A percentile compares a stretch with the other conserved stretches of the same genome.
These are phyloP conservation scores for Drosophila picticornis DNA, from an alignment of 2,888 invertebrate genomes.

Conservation along the genomic window DNA sequence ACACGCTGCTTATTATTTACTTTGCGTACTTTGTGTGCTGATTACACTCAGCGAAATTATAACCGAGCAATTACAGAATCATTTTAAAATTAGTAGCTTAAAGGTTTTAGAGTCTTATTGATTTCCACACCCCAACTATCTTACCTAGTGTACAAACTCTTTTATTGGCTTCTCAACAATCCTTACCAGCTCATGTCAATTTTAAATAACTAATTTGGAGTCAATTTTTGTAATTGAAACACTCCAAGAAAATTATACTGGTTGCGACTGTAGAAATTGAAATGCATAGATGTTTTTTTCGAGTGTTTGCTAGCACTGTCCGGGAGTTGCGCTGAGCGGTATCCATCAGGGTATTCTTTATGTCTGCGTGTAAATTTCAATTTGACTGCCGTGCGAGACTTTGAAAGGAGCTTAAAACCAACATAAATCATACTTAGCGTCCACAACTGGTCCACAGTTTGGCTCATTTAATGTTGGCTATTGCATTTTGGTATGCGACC, in stretches of 20 bases:
- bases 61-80: rapidly evolving
- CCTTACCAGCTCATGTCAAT: too few species aligned
- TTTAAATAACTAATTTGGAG: not conserved
- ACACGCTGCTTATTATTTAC: conserved; percentile 53
- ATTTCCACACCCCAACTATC: not conserved
- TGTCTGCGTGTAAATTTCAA: conserved; percentile 71
- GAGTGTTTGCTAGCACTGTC: conserved; percentile 1
- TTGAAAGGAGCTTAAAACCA: conserved; percentile 71
- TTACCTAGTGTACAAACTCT: not conserved
- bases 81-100: not conserved
- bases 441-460: conserved; percentile 29
- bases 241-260: too few species aligned
- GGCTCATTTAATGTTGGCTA: conserved; percentile 30
- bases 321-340: conserved; percentile 18
- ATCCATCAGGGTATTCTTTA: conserved; percentile 54
- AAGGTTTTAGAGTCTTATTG: not conserved
- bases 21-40: conserved; percentile 39
- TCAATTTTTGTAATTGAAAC: not conserved
- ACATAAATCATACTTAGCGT: conserved; percentile 79
- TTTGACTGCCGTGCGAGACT: conserved; percentile 70
- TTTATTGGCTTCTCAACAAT: not conserved
- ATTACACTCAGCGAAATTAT: conserved; percentile 1
- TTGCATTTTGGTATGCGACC: conserved; percentile 23
- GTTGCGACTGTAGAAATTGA: not conserved
- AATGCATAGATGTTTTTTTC: not conserved